Evolutionary conservation across 2,113 vertebrate species (phyloP).

Genomic region (Channa argus): DNA sequence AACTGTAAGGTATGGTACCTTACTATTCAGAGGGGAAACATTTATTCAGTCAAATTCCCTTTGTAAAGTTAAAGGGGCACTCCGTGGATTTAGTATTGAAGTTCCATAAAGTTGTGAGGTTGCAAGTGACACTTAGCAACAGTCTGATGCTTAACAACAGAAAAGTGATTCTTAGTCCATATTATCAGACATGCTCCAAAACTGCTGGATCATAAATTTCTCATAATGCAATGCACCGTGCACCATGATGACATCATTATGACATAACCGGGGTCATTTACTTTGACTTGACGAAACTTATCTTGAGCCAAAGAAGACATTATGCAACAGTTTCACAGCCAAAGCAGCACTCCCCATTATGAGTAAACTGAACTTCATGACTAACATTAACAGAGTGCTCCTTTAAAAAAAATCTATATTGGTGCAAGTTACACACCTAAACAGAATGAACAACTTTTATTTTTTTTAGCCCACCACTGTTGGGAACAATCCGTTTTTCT

Average conservation of each 20-base stretch:
- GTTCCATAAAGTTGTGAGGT: constrained; percentile 2
- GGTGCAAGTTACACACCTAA: too few species aligned
- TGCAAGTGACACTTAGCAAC: constrained; percentile 16
- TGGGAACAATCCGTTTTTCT: constrained; percentile 62
- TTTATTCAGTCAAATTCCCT: constrained; percentile 31
- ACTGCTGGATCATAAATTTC: constrained; percentile 3
- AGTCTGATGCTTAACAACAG: background rate
- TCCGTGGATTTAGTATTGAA: constrained; percentile 22
- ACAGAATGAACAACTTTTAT: too few species aligned
- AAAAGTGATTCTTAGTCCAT: background rate
- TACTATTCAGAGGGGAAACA: constrained; percentile 29
- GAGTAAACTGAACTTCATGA: background rate
- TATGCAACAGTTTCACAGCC: background rate
- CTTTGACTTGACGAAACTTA: background rate
- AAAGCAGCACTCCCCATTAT: background rate
- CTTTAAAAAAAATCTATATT: constrained; percentile 18
- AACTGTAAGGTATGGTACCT: constrained; percentile 31
- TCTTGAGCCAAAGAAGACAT: constrained; percentile 8
- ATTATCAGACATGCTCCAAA: background rate
- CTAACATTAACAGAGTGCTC: constrained; percentile 18
- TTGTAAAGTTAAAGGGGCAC: constrained; percentile 46
- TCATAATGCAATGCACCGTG: constrained; percentile 13
- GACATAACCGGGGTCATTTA: background rate
- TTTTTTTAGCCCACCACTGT: constrained; percentile 2
- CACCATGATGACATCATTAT: background rate